A percentile compares a stretch with the other conserved stretches of the same genome.
phyloP scores from a whole-genome alignment of 2,888 invertebrate species.

The Ichneumoninae sp. region DNA sequence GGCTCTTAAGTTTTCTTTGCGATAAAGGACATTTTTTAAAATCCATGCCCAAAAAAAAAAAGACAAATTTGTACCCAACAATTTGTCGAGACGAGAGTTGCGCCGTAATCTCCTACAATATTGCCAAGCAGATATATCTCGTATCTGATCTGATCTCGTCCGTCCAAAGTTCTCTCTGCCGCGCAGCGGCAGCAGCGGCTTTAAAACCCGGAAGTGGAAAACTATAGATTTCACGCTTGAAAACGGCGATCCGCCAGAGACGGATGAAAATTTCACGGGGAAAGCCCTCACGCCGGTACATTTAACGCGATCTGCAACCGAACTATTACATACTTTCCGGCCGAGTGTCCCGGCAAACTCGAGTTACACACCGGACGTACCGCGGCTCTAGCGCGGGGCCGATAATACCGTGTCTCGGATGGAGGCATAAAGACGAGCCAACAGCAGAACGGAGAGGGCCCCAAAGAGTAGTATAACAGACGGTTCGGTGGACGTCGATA shows the following conservation, averaged over 20 bases:
- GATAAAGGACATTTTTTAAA: too few species aligned
- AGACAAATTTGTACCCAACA: background rate
- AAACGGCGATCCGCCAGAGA: conserved; percentile 4
- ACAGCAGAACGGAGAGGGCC: background rate
- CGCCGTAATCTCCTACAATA: conserved; percentile 29
- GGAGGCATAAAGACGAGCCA: conserved; percentile 29
- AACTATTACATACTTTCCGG: conserved; percentile 5
- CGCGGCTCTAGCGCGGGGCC: conserved; percentile 13
- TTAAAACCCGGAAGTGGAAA: conserved; percentile 50
- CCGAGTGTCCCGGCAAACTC: conserved; percentile 6
- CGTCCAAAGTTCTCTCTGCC: background rate
- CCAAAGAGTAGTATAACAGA: conserved; percentile 5
- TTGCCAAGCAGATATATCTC: conserved; percentile 28
- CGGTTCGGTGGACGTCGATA: conserved; percentile 29
- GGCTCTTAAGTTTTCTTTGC: too few species aligned
- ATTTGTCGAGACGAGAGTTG: conserved; percentile 23
- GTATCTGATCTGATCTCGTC: conserved; percentile 33
- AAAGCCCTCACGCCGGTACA: background rate
- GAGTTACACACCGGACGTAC: conserved; percentile 18
- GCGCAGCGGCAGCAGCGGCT: background rate
- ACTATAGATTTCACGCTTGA: conserved; percentile 50
- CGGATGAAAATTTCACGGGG: conserved; percentile 46
- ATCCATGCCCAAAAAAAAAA: background rate
- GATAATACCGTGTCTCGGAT: conserved; percentile 13
- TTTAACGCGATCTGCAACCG: background rate